Percentiles rank a stretch among this genome's conserved stretches.
phyloP scores from a whole-genome alignment of 2,797 vertebrate genomes.

The Enteromius treurensis region DNA sequence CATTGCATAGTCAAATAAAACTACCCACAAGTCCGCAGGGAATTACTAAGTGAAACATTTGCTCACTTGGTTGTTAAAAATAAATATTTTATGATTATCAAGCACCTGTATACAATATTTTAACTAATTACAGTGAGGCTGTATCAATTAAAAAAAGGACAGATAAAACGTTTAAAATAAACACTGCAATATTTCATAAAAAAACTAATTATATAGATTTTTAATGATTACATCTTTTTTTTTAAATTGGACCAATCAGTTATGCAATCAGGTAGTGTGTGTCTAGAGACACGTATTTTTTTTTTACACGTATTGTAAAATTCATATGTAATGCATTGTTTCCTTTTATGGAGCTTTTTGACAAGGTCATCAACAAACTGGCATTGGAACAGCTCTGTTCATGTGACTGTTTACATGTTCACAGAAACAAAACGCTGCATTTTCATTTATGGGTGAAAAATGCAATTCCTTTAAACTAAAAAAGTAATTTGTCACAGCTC shows the following conservation, averaged over 20 bases:
- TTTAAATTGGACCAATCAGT: too few relatives aligned
- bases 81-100: neutral
- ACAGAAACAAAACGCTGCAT: neutral
- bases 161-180: constrained; percentile 3
- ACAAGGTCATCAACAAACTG: neutral
- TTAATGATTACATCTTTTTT: neutral
- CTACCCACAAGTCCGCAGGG: neutral
- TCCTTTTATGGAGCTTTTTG: neutral
- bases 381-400: neutral
- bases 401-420: constrained; percentile 7
- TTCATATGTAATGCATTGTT: neutral
- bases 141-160: neutral
- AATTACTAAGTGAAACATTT: neutral
- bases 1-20: neutral
- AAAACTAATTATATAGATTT: neutral
- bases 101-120: neutral
- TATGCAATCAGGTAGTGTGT: neutral
- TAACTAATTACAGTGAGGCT: neutral
- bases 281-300: neutral
- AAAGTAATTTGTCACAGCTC: neutral
- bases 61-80: neutral
- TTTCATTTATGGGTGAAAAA: neutral
- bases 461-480: neutral
- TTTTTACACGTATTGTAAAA: neutral
- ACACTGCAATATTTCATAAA: neutral